These are phyloP conservation scores for Tenualosa ilisha DNA, from an alignment of 2,797 vertebrate genomes.

Conservation along the genomic window DNA sequence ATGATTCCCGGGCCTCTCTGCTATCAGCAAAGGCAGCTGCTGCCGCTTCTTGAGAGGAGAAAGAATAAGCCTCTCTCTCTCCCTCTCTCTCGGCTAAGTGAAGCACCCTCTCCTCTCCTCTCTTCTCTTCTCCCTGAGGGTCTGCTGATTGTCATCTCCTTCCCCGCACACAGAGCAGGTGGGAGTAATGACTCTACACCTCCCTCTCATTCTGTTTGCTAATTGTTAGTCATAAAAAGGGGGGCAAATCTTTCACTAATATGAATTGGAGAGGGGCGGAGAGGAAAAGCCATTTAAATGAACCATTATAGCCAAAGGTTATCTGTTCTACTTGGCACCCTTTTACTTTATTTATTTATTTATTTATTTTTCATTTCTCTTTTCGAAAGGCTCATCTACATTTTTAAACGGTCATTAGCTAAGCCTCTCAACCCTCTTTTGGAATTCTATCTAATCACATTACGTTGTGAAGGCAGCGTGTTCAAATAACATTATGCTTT, in stretches of 20 bases:
- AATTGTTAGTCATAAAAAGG: constrained; percentile 50
- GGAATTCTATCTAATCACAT: constrained; percentile 34
- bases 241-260: constrained; percentile 45
- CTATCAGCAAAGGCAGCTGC: neutral
- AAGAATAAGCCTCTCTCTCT: neutral
- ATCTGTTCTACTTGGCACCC: constrained; percentile 1
- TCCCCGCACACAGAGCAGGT: constrained; percentile 38
- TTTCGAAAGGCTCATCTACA: constrained; percentile 33
- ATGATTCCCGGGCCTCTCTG: neutral
- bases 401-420: constrained; percentile 40
- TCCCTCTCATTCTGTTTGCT: constrained; percentile 44
- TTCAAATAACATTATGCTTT: constrained; percentile 20
- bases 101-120: constrained; percentile 23
- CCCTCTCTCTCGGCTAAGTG: constrained; percentile 22
- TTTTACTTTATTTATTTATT: no score
- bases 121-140: constrained; percentile 29
- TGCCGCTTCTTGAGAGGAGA: neutral
- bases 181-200: constrained; percentile 42
- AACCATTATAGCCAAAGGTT: constrained; percentile 30
- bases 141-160: constrained; percentile 43
- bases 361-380: neutral
- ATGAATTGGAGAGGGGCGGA: constrained; percentile 44
- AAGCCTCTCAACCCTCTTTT: constrained; percentile 34
- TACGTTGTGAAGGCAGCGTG: constrained; percentile 36
- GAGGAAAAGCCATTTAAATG: constrained; percentile 39